A percentile compares a stretch with the other conserved stretches of the same genome.
Conservation (phyloP, 2,888 invertebrate genomes). For the Sphaerophoria rueppellii region DNA sequence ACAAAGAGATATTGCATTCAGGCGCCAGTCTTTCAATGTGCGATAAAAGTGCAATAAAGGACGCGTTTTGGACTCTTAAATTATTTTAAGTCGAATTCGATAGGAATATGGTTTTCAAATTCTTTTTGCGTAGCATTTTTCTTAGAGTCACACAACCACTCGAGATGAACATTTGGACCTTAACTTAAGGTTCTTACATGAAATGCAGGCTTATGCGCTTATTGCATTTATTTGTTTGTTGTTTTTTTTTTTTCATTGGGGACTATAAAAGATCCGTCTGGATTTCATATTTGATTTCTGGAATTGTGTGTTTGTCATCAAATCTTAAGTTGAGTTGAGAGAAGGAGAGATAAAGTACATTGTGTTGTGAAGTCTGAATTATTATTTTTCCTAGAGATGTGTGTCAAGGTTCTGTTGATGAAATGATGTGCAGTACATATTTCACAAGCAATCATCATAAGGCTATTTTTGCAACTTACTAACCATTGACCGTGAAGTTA, state of each 20-base stretch:
- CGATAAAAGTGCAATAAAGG: not conserved
- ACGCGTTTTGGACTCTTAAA: not conserved
- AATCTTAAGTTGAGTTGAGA: constrained; percentile 1
- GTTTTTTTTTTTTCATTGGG: not conserved
- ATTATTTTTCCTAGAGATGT: constrained; percentile 28
- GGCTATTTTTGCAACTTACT: constrained; percentile 11
- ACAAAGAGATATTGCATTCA: constrained; percentile 10
- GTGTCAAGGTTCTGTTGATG: constrained; percentile 52
- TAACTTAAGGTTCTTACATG: not conserved
- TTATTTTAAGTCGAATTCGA: not conserved
- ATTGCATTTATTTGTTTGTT: not conserved
- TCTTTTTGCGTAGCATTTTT: too few species aligned
- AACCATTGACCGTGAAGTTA: constrained; percentile 5
- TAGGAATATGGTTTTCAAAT: not conserved
- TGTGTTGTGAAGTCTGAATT: constrained; percentile 10
- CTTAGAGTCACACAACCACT: too few species aligned
- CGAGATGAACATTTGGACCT: too few species aligned
- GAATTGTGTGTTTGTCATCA: constrained; percentile 14
- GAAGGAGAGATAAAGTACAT: constrained; percentile 32
- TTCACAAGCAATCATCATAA: not conserved
- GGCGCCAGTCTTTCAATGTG: not conserved
- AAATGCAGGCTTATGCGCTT: not conserved
- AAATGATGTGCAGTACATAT: constrained; percentile 41
- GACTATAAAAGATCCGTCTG: not conserved
- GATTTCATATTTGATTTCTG: constrained; percentile 18